Evolutionary conservation across 1,140 invertebrate genomes (phyloP).

Genomic region (Drosophila bifasciata): DNA sequence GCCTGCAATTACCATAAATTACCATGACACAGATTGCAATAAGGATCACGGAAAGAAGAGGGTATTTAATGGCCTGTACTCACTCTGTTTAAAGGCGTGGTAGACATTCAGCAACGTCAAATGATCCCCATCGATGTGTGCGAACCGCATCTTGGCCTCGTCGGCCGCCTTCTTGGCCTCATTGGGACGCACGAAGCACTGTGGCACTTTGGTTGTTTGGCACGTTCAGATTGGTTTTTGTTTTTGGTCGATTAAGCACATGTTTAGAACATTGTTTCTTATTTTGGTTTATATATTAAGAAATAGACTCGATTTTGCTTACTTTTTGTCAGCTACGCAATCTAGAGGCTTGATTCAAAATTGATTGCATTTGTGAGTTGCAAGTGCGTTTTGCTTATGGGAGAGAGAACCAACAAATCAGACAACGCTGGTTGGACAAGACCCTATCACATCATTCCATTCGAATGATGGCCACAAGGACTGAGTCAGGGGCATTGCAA

Average conservation of each 20-base stretch:
- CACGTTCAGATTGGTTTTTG: constrained; percentile 67
- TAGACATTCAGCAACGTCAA: constrained; percentile 99
- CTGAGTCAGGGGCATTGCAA: constrained; percentile 14
- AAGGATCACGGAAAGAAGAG: too few species aligned
- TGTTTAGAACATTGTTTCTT: constrained; percentile 58
- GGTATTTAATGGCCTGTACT: constrained; percentile 85
- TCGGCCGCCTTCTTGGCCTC: constrained; percentile 99
- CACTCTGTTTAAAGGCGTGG: constrained; percentile 99
- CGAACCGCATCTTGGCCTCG: constrained; percentile 99
- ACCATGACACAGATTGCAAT: not conserved
- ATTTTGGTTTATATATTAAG: constrained; percentile 49
- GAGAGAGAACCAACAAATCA: not conserved
- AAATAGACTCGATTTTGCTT: constrained; percentile 71
- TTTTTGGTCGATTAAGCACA: constrained; percentile 67
- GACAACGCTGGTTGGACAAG: not conserved
- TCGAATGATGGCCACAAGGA: constrained; percentile 25
- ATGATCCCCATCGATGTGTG: constrained; percentile 99
- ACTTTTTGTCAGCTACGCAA: constrained; percentile 74
- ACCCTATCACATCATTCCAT: constrained; percentile 39
- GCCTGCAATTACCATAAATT: constrained; percentile 84
- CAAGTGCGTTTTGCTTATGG: constrained; percentile 56
- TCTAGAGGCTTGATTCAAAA: constrained; percentile 75
- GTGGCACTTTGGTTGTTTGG: constrained; percentile 92
- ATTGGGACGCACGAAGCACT: constrained; percentile 99
- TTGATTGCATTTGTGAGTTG: constrained; percentile 81